A percentile compares a stretch with the other conserved stretches of the same genome.
phyloP scores from a whole-genome alignment of 2,888 invertebrate genomes.

The Hypselothyrea guttata region DNA sequence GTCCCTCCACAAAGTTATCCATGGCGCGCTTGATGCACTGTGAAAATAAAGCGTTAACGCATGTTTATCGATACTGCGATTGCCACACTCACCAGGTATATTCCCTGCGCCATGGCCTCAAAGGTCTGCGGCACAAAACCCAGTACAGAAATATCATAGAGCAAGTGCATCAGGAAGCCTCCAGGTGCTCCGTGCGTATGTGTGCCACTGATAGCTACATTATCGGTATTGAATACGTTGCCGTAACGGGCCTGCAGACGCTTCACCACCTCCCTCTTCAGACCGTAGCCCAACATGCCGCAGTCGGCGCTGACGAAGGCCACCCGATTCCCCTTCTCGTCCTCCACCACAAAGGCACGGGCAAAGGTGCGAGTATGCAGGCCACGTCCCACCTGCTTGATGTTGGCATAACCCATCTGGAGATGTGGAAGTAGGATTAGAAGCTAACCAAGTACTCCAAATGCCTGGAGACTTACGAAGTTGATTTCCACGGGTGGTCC shows the following conservation, averaged over 20 bases:
- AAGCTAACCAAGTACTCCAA: no score
- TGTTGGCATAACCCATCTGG: slow-evolving; percentile 96
- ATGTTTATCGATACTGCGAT: not conserved
- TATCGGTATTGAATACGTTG: slow-evolving; percentile 87
- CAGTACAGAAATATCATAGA: slow-evolving; percentile 93
- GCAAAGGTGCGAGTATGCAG: slow-evolving; percentile 94
- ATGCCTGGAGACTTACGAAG: slow-evolving; percentile 93
- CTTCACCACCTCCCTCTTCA: slow-evolving; percentile 90
- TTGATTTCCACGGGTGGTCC: slow-evolving; percentile 94
- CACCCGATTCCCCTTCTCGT: slow-evolving; percentile 87
- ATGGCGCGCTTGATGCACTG: slow-evolving; percentile 93
- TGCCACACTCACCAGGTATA: slow-evolving; percentile 84
- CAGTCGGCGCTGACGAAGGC: slow-evolving; percentile 93
- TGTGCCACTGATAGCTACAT: slow-evolving; percentile 94
- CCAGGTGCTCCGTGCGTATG: slow-evolving; percentile 96
- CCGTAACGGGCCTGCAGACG: slow-evolving; percentile 87
- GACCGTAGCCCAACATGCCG: slow-evolving; percentile 92
- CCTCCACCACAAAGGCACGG: slow-evolving; percentile 91
- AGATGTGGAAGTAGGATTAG: no score
- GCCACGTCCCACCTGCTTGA: slow-evolving; percentile 91
- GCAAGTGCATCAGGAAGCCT: slow-evolving; percentile 93
- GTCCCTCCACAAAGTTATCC: slow-evolving; percentile 87
- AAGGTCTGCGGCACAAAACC: slow-evolving; percentile 89
- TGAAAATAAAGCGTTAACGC: no score
- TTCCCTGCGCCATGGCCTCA: slow-evolving; percentile 87